Evolutionary conservation across 2,113 vertebrate genomes (phyloP), one percentile per base, ranked within the genome.

Genomic region (Clinocottus analis): DNA sequence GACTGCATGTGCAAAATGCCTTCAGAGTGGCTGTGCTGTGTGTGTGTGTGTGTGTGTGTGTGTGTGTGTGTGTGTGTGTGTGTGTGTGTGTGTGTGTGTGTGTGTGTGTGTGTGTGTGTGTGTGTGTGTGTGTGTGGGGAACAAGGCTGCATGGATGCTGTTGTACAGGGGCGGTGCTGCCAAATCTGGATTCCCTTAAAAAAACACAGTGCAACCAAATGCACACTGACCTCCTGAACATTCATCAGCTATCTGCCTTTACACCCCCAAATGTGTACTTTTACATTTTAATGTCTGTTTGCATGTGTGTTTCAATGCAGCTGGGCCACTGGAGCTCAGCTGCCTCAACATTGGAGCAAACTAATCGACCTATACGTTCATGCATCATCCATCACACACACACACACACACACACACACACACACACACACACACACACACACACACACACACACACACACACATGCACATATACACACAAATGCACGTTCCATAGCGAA

Each of bases 251-350:
- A 49, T 25, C 5, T 25, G 29, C 5, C 1, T 39, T 60, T 7
- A 63, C 31, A n/a, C 59, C 59, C 6, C 8, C 31, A 7, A 55
- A 37, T 84, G 67, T 83, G 9, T 61, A 21, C 39, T 21, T 81
- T 53, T 67, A 41, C 13, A 70, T 72, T 19, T 23, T 12, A 21
- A 55, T 58, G 64, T 51, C 29, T 41, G 66, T 80, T 49, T 83
- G 79, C 64, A 72, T 72, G 75, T 63, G 39, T 80, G 39, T 74
- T 79, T 64, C 39, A 61, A 85, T 67, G 70, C 87, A 88, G 72
- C 84, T 77, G 70, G 83, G 59, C 74, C 61, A 63, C 49, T 4
- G 11, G 65, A 73, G 69, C 80, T 77, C 86, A 72, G 85, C 82
- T 87, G 83, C 60, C 62, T 59, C 49, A 73, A 68, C 71, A 75